Evolutionary conservation across 1,140 invertebrate species (phyloP).

Genomic region (Eupristina koningsbergeri): DNA sequence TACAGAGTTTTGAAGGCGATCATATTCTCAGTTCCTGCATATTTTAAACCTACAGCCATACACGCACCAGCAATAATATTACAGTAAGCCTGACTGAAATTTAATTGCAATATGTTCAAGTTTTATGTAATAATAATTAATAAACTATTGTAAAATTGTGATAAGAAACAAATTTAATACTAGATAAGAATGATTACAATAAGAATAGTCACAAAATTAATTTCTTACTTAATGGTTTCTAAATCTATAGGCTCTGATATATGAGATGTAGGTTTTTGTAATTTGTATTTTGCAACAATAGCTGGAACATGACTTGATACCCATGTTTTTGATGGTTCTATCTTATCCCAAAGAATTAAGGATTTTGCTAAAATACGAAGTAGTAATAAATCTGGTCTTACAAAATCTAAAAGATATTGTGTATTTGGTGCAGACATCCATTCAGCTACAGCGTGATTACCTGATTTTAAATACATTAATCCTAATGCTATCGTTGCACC

Average conservation of each 20-base stretch:
- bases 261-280: slow-evolving; percentile 80
- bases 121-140: no score
- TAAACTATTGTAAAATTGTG: no score
- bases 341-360: slow-evolving; percentile 90
- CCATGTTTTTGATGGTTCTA: slow-evolving; percentile 88
- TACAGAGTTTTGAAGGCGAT: slow-evolving; percentile 85
- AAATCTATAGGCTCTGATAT: slow-evolving; percentile 83
- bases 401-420: slow-evolving; percentile 92
- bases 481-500: slow-evolving; percentile 95
- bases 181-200: no score
- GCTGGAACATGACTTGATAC: slow-evolving; percentile 87
- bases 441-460: slow-evolving; percentile 90
- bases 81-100: slow-evolving; percentile 93
- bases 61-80: slow-evolving; percentile 96
- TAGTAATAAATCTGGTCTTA: slow-evolving; percentile 93
- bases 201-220: not conserved
- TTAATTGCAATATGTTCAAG: no score
- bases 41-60: slow-evolving; percentile 93
- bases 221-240: slow-evolving; percentile 92
- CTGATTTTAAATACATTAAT: slow-evolving; percentile 92
- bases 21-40: slow-evolving; percentile 91
- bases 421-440: slow-evolving; percentile 95
- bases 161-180: no score
- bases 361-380: slow-evolving; percentile 84
- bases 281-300: slow-evolving; percentile 81